phyloP scores from a whole-genome alignment of 2,888 invertebrate species.

The Megastigmus dorsalis region DNA sequence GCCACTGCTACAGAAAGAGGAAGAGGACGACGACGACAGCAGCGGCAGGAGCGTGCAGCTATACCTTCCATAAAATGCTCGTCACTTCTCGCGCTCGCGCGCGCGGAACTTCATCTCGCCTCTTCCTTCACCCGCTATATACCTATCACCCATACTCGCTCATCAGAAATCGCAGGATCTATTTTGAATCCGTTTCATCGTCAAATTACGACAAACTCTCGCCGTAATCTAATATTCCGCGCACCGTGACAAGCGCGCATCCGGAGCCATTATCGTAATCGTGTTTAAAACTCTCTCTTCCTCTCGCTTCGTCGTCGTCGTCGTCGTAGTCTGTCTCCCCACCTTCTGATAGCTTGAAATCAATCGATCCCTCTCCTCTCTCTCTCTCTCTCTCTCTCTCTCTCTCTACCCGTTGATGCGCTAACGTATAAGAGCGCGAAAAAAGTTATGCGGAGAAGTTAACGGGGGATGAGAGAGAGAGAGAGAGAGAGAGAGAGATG shows the following conservation, averaged over 20 bases:
- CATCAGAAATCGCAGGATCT: conserved; percentile 34
- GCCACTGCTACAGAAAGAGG: too few relatives aligned
- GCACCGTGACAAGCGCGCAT: conserved; percentile 21
- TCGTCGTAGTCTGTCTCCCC: neutral
- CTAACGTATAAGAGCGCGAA: too few relatives aligned
- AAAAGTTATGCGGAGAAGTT: too few relatives aligned
- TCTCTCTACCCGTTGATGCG: neutral
- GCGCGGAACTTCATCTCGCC: neutral
- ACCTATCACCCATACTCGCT: neutral
- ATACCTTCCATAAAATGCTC: neutral
- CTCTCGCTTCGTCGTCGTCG: neutral
- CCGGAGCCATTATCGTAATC: conserved; percentile 45
- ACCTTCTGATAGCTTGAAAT: conserved; percentile 11
- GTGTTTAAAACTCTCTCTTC: conserved; percentile 34
- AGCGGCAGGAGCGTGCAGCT: too few relatives aligned
- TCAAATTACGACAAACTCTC: conserved; percentile 50
- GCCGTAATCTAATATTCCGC: conserved; percentile 45
- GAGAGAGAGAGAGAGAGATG: too few relatives aligned
- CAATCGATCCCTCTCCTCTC: conserved; percentile 30
- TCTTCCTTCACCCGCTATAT: neutral
- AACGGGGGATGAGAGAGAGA: too few relatives aligned
- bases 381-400: neutral
- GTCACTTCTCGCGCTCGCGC: neutral
- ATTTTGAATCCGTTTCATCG: conserved; percentile 47
- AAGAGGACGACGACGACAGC: too few relatives aligned